A percentile compares a stretch with the other conserved stretches of the same genome.
Evolutionary conservation across 1,140 invertebrate genomes (phyloP).

Genomic region (Protaetia brevitarsis): DNA sequence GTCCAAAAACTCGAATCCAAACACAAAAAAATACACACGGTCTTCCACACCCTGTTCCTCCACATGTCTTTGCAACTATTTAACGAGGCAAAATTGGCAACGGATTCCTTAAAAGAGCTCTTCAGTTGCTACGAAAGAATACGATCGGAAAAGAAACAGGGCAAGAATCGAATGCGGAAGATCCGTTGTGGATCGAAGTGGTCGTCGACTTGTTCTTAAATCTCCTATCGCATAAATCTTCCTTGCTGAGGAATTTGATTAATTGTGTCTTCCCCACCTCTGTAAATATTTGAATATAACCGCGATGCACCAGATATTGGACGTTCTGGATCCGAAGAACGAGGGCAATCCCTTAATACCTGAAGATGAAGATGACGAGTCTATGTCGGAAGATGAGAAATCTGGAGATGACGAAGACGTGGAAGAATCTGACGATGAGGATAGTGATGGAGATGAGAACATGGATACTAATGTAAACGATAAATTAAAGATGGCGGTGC

Average conservation of each 20-base stretch:
- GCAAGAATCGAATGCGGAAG: conserved; percentile 48
- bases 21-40: conserved; percentile 46
- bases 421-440: conserved; percentile 43
- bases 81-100: conserved; percentile 63
- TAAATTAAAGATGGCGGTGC: conserved; percentile 61
- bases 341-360: conserved; percentile 56
- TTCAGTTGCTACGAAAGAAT: conserved; percentile 66
- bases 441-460: conserved; percentile 49
- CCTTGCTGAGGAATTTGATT: conserved; percentile 65
- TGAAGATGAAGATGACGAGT: conserved; percentile 44
- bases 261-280: conserved; percentile 67
- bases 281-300: conserved; percentile 64
- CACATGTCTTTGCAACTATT: conserved; percentile 72
- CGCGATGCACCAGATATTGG: conserved; percentile 69
- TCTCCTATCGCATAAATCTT: conserved; percentile 66
- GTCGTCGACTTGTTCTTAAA: conserved; percentile 73
- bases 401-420: conserved; percentile 55
- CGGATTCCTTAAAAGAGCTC: conserved; percentile 64
- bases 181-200: conserved; percentile 76
- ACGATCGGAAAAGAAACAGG: conserved; percentile 50
- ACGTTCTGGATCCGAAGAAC: conserved; percentile 60
- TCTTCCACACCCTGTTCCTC: conserved; percentile 65
- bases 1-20: conserved; percentile 48
- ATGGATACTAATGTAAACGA: conserved; percentile 56
- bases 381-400: conserved; percentile 44